Evolutionary conservation across 2,113 vertebrate genomes (phyloP), one percentile per base, ranked within the genome.

Genomic region (Ictalurus punctatus): DNA sequence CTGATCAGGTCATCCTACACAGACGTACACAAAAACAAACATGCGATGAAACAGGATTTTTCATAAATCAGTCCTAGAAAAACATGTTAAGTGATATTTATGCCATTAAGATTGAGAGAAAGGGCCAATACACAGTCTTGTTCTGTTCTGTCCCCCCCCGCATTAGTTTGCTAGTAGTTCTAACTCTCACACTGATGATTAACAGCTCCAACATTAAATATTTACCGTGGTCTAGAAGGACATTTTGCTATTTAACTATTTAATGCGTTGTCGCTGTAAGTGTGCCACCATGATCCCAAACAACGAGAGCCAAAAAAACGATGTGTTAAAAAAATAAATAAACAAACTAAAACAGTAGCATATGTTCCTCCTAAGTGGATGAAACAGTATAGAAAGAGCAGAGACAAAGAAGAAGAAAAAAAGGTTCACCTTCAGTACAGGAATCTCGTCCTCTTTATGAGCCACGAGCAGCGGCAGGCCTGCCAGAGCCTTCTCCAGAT

Each of bases 391-490:
- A 48, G 2, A 44, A 23, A 44, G 21, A 8, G 2, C 17, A 74
- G 0, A 44, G 19, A 48, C 9, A 48, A 25, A 23, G 5, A 19
- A 16, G 4, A 4, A 30, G 34, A 44, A 76, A 79, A 21, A 27
- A 6, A 37, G 17, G 6, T 12, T 94, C 94, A 99, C 98, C 96
- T 94, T 98, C 21, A 99, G 96, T 34, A 99, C 98, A 0, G 98
- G 96, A 84, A 99, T 65, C 95, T 99, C 98, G 90, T 99, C 98
- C 0, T 99, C 98, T 90, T 96, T 97, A 90, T 97, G 92, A 30
- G 98, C 98, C 89, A 99, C 98, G 1, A 99, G 95, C 89, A 99
- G 92, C 0, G 98, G 98, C 90, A 99, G 96, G 34, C 98, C 98
- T 2, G 98, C 98, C 90, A 99, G 63, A 0, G 98, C 94, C 93